phyloP scores from a whole-genome alignment of 2,797 vertebrate species.

The Okamejei kenojei region DNA sequence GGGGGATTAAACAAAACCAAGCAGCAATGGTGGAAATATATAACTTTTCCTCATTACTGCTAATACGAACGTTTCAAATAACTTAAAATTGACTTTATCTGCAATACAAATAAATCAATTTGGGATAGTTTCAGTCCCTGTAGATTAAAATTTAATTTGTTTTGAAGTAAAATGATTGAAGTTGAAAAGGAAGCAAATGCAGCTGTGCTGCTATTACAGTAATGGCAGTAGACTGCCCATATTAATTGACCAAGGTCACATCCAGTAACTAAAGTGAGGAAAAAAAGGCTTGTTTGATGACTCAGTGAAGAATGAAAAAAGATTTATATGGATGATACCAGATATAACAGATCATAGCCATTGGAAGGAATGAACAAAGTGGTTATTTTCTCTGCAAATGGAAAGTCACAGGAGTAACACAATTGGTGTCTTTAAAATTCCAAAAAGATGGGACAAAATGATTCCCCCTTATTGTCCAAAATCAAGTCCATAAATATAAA shows the following conservation, averaged over 20 bases:
- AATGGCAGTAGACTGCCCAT: not conserved
- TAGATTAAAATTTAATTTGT: slow-evolving; percentile 8
- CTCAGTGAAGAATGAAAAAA: not conserved
- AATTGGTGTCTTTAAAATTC: not conserved
- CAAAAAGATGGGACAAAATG: not conserved
- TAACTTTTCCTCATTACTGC: not conserved
- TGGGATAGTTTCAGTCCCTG: not conserved
- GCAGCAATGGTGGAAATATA: not conserved
- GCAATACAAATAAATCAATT: not conserved
- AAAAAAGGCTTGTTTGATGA: slow-evolving; percentile 3
- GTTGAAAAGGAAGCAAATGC: not conserved
- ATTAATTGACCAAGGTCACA: not conserved
- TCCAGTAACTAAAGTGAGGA: not conserved
- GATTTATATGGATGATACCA: not conserved
- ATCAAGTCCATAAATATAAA: not conserved
- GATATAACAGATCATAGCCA: not conserved
- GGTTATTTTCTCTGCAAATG: not conserved
- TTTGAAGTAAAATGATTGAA: not conserved
- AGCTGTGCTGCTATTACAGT: not conserved
- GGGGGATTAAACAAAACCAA: not conserved
- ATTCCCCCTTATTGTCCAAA: not conserved
- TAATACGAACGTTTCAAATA: not conserved
- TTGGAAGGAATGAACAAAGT: not conserved
- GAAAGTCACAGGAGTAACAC: not conserved
- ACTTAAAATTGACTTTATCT: slow-evolving; percentile 3